Evolutionary conservation across 2,797 vertebrate species (phyloP), one percentile per base, ranked within the genome.

Genomic region (Balearica regulorum): DNA sequence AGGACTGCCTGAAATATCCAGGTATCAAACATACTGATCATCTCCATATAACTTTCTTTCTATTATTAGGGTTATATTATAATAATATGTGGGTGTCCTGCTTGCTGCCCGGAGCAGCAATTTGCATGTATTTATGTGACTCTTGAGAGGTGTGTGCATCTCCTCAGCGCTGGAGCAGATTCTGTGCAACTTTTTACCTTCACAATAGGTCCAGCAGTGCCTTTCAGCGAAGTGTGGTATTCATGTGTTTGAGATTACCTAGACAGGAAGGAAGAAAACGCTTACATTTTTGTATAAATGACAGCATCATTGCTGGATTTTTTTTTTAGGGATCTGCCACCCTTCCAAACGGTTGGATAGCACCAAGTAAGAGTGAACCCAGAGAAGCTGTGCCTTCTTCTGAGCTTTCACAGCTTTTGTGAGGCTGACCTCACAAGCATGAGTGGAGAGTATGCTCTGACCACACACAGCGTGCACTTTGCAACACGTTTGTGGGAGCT

Each of bases 1-100:
- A 95, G 51, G 65, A 55, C 61, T 88, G 84, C 85, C 64, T 83
- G 55, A 91, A 89, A 88, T 79, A 93, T 26, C 75, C 61, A 57
- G 33, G 54, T 65, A 70, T 62, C 41, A 65, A 53, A 62, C n/a
- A 9, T n/a, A 28, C 28, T 10, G 6, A 31, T 81, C 18, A 83
- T 43, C 28, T 92, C 72, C 71, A 11, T 20, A 26, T 33, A 55
- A 35, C 35, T 81, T 61, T 39, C 35, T 91, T 93, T 81, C 35
- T 76, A 14, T 33, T 69, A 66, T 33, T 69, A 66, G 41, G 43
- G 37, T 20, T 19, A 5, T 53, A 18, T 13, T 49, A 17, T 16
- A 78, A 68, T 29, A 61, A 53, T 10, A 1, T 5, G 9, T 65
- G 76, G 28, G 20, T 49, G 26, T 70, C 53, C 35, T 33, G 54